Base-by-base conservation (phyloP, 2,888 invertebrate species). In the Nomada fucata region DNA sequence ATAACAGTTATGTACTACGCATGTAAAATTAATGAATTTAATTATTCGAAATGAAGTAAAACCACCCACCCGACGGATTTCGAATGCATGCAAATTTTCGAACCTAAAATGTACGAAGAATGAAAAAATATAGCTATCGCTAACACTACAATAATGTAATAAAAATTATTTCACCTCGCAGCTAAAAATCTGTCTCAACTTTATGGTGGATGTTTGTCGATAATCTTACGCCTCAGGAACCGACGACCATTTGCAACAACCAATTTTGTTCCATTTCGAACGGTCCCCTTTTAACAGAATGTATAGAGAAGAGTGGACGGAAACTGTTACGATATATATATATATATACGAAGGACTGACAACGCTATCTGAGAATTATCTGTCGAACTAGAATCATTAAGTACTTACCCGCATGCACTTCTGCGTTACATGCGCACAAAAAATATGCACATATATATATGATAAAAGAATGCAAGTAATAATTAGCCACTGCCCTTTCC, bases 111-210 rank as follows among this genome's bases (percentile, higher is more conserved):
- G 63, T 50, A 47, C 36, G 2, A 13, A 7, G 2, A 60, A 68
- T 4, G 9, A 5, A 60, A 76, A 85, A 86, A 74, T 83, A 83
- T 63, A 10, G 3, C 10, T 29, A 44, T 50, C 52, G 2, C 13
- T 10, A 11, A 23, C 29, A 53, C 10, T 2, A 50, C 5, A 42
- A 5, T 0, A 68, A 15, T 2, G 3, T 10, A 36, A 52, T 9
- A n/a, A 61, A n/a, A n/a, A 29, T 68, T 83, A 53, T 86, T 74
- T 85, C 20, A 85, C 86, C 86, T 79, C 69, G 42, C 44, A 65
- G 23, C 2, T 57, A 13, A 50, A 13, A 73, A 60, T 29, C 42
- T 15, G 18, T 47, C 42, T 18, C 44, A 52, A 15, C 18, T 20
- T 10, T 23, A 55, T 11, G 2, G 42, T 57, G 47, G 86, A 85